These are phyloP conservation scores for Heliconius eleuchia DNA, from an alignment of 1,140 invertebrate genomes.

Conservation along the genomic window DNA sequence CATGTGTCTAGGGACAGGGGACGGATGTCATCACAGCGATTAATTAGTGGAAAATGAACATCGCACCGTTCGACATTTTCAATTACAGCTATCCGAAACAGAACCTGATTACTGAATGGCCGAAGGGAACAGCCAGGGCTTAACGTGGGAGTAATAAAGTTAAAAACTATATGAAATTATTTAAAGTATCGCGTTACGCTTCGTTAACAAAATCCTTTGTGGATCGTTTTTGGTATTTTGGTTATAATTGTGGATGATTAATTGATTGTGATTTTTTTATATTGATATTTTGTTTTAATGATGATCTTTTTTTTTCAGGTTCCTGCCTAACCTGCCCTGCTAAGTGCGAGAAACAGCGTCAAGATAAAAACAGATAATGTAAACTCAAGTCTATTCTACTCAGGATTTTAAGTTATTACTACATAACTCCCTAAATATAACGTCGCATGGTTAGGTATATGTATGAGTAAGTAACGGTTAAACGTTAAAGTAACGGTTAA, in stretches of 20 bases:
- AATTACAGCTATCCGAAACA: slow-evolving; percentile 72
- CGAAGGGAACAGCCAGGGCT: slow-evolving; percentile 59
- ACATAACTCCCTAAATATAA: no score
- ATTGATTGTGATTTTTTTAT: neutral
- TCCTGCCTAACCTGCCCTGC: no score
- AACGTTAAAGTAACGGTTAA: no score
- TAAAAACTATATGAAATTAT: slow-evolving; percentile 58
- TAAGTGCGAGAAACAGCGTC: no score
- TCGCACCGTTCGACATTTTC: slow-evolving; percentile 74
- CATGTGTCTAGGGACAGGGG: slow-evolving; percentile 45
- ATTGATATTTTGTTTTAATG: neutral
- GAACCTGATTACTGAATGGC: slow-evolving; percentile 67
- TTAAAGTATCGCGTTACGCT: slow-evolving; percentile 21
- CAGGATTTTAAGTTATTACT: no score
- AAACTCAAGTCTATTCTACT: no score
- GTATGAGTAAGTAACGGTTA: no score
- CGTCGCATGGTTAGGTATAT: no score
- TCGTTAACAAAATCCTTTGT: slow-evolving; percentile 15
- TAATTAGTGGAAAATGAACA: slow-evolving; percentile 80
- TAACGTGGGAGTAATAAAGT: slow-evolving; percentile 61
- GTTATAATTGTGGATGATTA: neutral
- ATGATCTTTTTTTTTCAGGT: no score
- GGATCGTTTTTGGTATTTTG: neutral
- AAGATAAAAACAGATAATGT: no score
- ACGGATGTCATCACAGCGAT: slow-evolving; percentile 73